These are phyloP conservation scores for Papilio glaucus DNA, from an alignment of 1,140 invertebrate genomes.

Conservation along the genomic window DNA sequence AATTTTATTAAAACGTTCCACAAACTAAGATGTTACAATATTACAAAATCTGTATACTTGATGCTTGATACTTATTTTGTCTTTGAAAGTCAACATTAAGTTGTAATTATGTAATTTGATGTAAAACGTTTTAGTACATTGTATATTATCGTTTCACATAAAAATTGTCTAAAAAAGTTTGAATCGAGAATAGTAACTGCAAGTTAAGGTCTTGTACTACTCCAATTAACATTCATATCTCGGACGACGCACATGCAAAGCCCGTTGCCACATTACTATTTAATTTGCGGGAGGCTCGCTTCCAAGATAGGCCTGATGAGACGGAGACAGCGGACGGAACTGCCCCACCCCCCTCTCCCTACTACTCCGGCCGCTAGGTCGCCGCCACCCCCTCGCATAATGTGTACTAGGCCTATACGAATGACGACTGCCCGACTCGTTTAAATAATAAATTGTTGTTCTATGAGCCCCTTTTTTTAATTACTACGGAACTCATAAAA, in stretches of 20 bases:
- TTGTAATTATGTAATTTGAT: no score
- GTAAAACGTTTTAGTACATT: no score
- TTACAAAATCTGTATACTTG: no score
- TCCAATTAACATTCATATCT: conserved; percentile 40
- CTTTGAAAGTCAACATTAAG: no score
- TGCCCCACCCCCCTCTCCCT: conserved; percentile 50
- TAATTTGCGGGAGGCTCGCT: conserved; percentile 73
- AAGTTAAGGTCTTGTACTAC: conserved; percentile 20
- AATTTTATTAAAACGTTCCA: no score
- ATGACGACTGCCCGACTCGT: conserved; percentile 47
- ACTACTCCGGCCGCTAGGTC: conserved; percentile 41
- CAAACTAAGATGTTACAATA: no score
- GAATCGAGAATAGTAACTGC: conserved; percentile 1
- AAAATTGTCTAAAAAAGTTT: not conserved
- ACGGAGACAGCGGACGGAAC: conserved; percentile 77
- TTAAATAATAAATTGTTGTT: conserved; percentile 36
- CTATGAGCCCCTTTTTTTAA: conserved; percentile 16
- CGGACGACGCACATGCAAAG: conserved; percentile 46
- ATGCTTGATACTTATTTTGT: no score
- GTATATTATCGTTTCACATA: not conserved
- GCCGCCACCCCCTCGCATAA: conserved; percentile 59
- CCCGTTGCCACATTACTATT: conserved; percentile 66
- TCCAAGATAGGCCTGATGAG: conserved; percentile 79
- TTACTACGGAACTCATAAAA: conserved; percentile 10
- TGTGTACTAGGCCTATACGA: conserved; percentile 70